phyloP scores from a whole-genome alignment of 2,888 invertebrate genomes.

The Fabriciana adippe region DNA sequence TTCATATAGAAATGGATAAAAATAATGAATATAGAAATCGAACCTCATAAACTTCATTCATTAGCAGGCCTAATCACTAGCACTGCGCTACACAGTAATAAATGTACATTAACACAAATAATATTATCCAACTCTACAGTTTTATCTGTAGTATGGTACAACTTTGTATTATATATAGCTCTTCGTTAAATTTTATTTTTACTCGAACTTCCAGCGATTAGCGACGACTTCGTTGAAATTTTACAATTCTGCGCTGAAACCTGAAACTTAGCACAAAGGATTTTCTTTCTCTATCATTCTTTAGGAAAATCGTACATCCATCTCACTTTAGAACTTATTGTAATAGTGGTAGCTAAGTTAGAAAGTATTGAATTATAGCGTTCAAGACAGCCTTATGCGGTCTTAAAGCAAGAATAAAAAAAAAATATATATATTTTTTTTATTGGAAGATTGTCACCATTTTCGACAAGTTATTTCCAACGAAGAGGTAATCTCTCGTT shows the following conservation, averaged over 20 bases:
- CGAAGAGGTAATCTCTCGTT: too few relatives aligned
- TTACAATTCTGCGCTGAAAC: slow-evolving; percentile 60
- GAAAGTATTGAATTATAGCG: slow-evolving; percentile 73
- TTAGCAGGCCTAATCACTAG: too few relatives aligned
- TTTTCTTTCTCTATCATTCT: slow-evolving; percentile 44
- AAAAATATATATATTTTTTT: too few relatives aligned
- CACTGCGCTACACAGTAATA: too few relatives aligned
- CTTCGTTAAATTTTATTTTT: slow-evolving; percentile 36
- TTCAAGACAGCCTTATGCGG: slow-evolving; percentile 48
- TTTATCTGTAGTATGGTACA: neutral
- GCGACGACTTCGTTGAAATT: slow-evolving; percentile 48
- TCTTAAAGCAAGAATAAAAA: neutral
- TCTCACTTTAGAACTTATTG: slow-evolving; percentile 64
- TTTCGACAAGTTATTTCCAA: neutral
- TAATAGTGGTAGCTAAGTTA: slow-evolving; percentile 66
- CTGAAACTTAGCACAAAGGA: slow-evolving; percentile 66
- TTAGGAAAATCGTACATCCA: slow-evolving; percentile 20
- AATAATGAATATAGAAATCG: too few relatives aligned
- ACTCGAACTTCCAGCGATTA: slow-evolving; percentile 35
- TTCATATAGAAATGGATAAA: too few relatives aligned
- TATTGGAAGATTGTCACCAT: too few relatives aligned
- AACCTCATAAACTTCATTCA: too few relatives aligned
- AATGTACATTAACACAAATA: too few relatives aligned
- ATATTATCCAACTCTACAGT: too few relatives aligned
- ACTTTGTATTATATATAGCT: too few relatives aligned